Evolutionary conservation across 2,888 invertebrate genomes (phyloP).

Genomic region (Apamea monoglypha): DNA sequence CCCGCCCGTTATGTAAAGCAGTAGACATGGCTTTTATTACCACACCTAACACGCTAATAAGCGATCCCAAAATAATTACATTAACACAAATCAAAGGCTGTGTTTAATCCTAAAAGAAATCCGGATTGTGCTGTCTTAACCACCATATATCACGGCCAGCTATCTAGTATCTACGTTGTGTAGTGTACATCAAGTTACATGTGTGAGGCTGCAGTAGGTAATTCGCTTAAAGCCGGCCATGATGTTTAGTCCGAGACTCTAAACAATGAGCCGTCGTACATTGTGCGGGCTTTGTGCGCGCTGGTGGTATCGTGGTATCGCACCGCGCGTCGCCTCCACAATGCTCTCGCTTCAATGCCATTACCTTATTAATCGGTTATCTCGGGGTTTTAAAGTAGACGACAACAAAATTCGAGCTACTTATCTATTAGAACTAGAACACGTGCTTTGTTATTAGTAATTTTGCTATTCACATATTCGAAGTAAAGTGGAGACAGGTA

Average conservation of each 20-base stretch:
- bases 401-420: constrained; percentile 5
- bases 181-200: constrained; percentile 53
- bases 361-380: constrained; percentile 50
- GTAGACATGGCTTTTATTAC: neutral
- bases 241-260: constrained; percentile 81
- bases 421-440: neutral
- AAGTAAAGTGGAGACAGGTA: neutral
- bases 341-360: constrained; percentile 69
- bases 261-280: constrained; percentile 83
- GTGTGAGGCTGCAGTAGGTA: constrained; percentile 72
- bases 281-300: constrained; percentile 85
- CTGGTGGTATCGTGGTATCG: constrained; percentile 80
- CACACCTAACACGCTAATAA: neutral
- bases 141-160: constrained; percentile 20
- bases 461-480: neutral
- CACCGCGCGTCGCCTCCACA: constrained; percentile 77
- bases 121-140: neutral
- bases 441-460: neutral
- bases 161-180: constrained; percentile 25
- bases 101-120: constrained; percentile 14
- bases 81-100: neutral
- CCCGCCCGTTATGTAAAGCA: neutral
- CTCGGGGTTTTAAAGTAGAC: constrained; percentile 36
- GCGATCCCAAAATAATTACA: neutral
- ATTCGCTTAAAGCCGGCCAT: constrained; percentile 80